Percentiles rank a stretch among this genome's conserved stretches.
Evolutionary conservation across 2,888 invertebrate species (phyloP).

Genomic region (Podabrus alpinus): DNA sequence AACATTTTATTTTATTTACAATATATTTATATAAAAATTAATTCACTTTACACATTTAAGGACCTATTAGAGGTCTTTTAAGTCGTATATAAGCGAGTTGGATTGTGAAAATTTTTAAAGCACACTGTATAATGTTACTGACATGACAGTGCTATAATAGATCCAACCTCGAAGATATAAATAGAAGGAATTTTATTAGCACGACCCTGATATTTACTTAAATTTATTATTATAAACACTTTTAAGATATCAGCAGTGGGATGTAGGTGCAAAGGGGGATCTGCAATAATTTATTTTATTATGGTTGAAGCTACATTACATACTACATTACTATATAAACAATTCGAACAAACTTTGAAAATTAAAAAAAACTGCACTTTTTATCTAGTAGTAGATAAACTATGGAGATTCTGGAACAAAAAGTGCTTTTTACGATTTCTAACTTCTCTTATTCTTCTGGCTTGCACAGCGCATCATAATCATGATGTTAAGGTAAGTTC

Average conservation of each 20-base stretch:
- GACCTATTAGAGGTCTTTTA: slow-evolving; percentile 7
- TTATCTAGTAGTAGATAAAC: no score
- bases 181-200: not conserved
- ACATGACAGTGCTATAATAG: not conserved
- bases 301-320: no score
- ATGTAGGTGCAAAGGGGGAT: not conserved
- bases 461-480: no score
- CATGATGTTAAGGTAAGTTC: no score
- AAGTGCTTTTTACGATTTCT: no score
- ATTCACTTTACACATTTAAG: slow-evolving; percentile 12
- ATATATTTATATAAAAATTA: slow-evolving; percentile 18
- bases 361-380: no score
- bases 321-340: no score
- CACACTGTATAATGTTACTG: not conserved
- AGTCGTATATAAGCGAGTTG: not conserved
- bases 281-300: no score
- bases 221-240: not conserved
- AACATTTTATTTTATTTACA: slow-evolving; percentile 11
- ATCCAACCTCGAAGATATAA: not conserved
- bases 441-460: no score
- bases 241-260: not conserved
- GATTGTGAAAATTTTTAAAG: no score
- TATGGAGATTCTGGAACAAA: no score
- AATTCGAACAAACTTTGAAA: no score
- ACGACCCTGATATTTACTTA: not conserved